Evolutionary conservation across 1,140 invertebrate genomes (phyloP).

Genomic region (Neotoxoptera formosana): DNA sequence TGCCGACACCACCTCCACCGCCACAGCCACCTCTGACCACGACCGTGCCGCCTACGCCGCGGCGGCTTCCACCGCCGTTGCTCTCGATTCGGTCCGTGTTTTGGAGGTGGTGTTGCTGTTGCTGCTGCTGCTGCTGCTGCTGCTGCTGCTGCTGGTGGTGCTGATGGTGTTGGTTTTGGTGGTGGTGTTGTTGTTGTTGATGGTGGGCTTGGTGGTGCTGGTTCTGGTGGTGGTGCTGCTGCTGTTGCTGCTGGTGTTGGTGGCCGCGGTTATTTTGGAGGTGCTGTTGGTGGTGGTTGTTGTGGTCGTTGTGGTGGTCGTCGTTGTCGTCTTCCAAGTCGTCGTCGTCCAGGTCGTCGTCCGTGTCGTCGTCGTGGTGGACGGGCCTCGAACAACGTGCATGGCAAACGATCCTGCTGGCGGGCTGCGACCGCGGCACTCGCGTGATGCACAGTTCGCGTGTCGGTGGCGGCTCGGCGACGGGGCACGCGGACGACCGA

Average conservation of each 20-base stretch:
- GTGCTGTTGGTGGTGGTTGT: not conserved
- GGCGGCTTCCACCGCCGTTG: not conserved
- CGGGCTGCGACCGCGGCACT: slow-evolving; percentile 41
- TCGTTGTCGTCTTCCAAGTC: not conserved
- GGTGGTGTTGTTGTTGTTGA: not conserved
- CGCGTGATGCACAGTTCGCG: slow-evolving; percentile 55
- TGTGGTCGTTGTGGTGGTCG: slow-evolving; percentile 19
- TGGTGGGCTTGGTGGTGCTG: not conserved
- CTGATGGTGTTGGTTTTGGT: not conserved
- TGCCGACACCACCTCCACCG: not conserved
- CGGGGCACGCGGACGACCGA: slow-evolving; percentile 22
- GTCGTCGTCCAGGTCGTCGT: slow-evolving; percentile 21
- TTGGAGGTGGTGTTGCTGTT: not conserved
- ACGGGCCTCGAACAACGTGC: slow-evolving; percentile 38
- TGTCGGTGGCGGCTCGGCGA: slow-evolving; percentile 29
- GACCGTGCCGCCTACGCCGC: not conserved
- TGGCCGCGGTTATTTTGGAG: not conserved
- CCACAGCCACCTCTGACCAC: not conserved
- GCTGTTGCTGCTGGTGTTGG: slow-evolving; percentile 15
- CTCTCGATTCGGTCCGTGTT: not conserved
- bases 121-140: not conserved
- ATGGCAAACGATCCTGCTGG: slow-evolving; percentile 48
- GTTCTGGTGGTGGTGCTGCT: not conserved
- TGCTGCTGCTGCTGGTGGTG: not conserved
- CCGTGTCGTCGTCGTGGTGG: slow-evolving; percentile 8